Evolutionary conservation across 2,888 invertebrate species (phyloP).

Genomic region (Drosophila leonis): DNA sequence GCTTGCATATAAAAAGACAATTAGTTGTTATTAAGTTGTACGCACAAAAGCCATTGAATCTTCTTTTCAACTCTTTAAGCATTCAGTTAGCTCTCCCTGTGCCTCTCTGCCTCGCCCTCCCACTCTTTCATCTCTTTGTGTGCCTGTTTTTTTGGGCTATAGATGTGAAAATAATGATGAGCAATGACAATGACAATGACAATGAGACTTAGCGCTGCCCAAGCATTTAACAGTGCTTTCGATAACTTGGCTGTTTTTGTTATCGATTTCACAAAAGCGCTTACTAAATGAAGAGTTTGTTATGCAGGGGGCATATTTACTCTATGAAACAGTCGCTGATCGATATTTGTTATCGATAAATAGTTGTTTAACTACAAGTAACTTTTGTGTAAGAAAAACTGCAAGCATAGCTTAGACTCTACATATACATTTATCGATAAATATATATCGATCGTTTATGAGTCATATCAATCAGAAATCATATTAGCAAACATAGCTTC

Average conservation of each 20-base stretch:
- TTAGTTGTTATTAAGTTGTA: constrained; percentile 82
- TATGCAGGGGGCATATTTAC: too few relatives aligned
- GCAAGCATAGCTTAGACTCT: neutral
- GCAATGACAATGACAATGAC: constrained; percentile 41
- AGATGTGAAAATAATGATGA: constrained; percentile 66
- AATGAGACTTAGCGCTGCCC: constrained; percentile 5
- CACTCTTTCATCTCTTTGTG: constrained; percentile 25
- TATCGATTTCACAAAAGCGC: constrained; percentile 3
- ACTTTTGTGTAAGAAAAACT: neutral
- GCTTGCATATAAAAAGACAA: constrained; percentile 83
- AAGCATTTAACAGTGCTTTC: constrained; percentile 8
- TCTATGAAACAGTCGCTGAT: neutral
- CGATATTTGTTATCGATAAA: constrained; percentile 1
- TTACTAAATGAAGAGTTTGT: neutral
- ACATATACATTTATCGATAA: neutral
- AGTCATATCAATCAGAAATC: fast-evolving
- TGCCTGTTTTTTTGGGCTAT: constrained; percentile 19
- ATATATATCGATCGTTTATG: neutral
- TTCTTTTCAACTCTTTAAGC: constrained; percentile 53
- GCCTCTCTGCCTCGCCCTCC: neutral
- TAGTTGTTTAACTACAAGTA: neutral
- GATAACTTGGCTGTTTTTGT: neutral
- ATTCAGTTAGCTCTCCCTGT: constrained; percentile 29
- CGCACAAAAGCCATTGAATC: constrained; percentile 69
- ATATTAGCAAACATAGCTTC: neutral